phyloP scores from a whole-genome alignment of 35 echinoderm and acorn worm species.

The Hemicentrotus pulcherrimus region DNA sequence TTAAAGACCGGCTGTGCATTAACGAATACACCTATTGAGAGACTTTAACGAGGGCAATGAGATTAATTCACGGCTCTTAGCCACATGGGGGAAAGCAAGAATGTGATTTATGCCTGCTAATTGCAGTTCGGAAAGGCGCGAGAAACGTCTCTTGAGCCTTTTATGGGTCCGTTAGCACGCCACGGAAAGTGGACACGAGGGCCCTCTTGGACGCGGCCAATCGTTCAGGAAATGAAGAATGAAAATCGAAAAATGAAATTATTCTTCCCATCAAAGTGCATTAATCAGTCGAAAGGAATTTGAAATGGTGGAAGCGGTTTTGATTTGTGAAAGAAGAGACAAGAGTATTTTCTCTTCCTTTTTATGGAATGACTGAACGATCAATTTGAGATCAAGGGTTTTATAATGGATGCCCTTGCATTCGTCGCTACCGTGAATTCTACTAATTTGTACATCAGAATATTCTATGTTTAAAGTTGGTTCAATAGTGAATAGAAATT shows the following conservation, averaged over 20 bases:
- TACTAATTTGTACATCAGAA: too few relatives aligned
- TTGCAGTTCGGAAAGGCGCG: background rate
- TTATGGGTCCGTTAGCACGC: background rate
- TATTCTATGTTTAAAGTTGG: too few relatives aligned
- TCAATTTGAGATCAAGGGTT: too few relatives aligned
- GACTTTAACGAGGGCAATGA: background rate
- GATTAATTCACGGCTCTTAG: background rate
- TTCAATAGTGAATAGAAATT: too few relatives aligned
- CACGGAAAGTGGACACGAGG: background rate
- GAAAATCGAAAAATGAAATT: too few relatives aligned
- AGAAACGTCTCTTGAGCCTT: background rate
- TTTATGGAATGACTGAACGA: too few relatives aligned
- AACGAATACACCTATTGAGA: background rate
- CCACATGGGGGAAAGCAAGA: background rate
- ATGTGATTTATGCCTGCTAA: conserved; percentile 12
- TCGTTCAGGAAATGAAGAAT: background rate
- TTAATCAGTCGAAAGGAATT: background rate
- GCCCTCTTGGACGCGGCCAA: background rate
- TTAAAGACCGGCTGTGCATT: background rate
- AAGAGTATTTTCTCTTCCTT: background rate
- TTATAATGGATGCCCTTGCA: too few relatives aligned
- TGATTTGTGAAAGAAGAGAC: background rate
- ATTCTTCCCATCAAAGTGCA: background rate
- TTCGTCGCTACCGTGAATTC: too few relatives aligned
- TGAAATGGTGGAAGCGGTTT: background rate